Percentiles rank a stretch among this genome's conserved stretches.
Evolutionary conservation across 2,113 vertebrate species (phyloP).

Genomic region (Heterochromis multidens): DNA sequence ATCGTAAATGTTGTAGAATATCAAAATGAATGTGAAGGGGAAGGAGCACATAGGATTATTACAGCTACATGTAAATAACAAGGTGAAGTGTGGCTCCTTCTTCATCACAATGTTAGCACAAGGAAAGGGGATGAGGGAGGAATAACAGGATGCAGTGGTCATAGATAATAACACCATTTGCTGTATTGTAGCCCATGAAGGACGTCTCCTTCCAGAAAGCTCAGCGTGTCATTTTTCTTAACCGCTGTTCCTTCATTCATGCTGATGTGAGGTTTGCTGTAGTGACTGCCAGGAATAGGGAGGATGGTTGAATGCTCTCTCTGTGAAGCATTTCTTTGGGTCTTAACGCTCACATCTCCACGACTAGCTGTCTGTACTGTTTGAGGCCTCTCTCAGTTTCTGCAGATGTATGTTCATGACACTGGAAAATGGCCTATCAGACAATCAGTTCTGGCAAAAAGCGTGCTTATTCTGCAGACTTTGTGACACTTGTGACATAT

Average conservation of each 20-base stretch:
- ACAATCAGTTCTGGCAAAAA: neutral
- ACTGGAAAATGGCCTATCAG: constrained; percentile 11
- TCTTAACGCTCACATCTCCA: constrained; percentile 32
- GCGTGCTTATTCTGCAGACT: neutral
- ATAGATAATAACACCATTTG: constrained; percentile 55
- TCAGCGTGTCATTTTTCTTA: constrained; percentile 41
- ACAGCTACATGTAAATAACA: constrained; percentile 54
- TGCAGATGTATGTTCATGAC: constrained; percentile 25
- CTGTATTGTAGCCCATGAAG: constrained; percentile 53
- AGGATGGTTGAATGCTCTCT: constrained; percentile 45
- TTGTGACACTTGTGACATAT: neutral
- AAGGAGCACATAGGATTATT: constrained; percentile 44
- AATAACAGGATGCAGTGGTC: constrained; percentile 47
- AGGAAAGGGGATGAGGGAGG: neutral
- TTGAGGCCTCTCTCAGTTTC: constrained; percentile 17
- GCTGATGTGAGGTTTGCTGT: constrained; percentile 35
- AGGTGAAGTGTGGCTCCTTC: constrained; percentile 24
- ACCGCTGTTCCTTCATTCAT: constrained; percentile 39
- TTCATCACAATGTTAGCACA: constrained; percentile 5
- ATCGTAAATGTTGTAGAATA: constrained; percentile 53
- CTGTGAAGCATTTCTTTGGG: constrained; percentile 44
- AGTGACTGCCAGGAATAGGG: constrained; percentile 25
- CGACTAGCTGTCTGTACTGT: constrained; percentile 12
- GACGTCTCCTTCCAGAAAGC: constrained; percentile 43
- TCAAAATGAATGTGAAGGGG: constrained; percentile 47